These are phyloP conservation scores for Heterotilapia buettikoferi DNA, from an alignment of 2,113 vertebrate genomes.

Conservation along the genomic window DNA sequence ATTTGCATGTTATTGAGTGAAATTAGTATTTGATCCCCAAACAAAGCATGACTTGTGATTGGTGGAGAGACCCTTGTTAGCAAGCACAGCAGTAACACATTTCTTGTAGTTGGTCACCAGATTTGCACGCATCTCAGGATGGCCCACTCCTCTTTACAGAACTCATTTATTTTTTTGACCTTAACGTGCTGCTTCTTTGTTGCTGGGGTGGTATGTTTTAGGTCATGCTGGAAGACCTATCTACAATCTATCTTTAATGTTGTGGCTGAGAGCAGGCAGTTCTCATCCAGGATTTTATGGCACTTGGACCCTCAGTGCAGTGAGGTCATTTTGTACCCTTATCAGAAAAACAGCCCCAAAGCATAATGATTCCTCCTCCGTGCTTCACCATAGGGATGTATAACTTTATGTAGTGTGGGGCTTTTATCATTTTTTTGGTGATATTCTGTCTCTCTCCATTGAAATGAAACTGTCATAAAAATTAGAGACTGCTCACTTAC, in stretches of 20 bases:
- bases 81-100: background rate
- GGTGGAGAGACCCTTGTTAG: background rate
- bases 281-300: background rate
- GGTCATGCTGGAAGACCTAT: background rate
- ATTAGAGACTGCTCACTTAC: background rate
- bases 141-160: background rate
- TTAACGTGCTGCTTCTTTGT: background rate
- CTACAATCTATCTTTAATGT: accelerated
- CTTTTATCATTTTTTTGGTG: background rate
- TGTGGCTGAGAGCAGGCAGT: background rate
- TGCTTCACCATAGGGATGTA: background rate
- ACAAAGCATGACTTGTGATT: background rate
- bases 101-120: background rate
- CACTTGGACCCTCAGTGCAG: background rate
- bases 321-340: background rate
- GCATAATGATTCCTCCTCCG: background rate
- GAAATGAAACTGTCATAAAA: background rate
- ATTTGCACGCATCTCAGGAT: background rate
- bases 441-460: background rate
- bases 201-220: background rate
- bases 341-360: background rate
- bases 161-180: background rate
- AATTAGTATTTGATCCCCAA: background rate
- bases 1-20: background rate
- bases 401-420: background rate